Base-by-base conservation (phyloP, 2,797 vertebrate species). In the Silurus lanzhouensis region DNA sequence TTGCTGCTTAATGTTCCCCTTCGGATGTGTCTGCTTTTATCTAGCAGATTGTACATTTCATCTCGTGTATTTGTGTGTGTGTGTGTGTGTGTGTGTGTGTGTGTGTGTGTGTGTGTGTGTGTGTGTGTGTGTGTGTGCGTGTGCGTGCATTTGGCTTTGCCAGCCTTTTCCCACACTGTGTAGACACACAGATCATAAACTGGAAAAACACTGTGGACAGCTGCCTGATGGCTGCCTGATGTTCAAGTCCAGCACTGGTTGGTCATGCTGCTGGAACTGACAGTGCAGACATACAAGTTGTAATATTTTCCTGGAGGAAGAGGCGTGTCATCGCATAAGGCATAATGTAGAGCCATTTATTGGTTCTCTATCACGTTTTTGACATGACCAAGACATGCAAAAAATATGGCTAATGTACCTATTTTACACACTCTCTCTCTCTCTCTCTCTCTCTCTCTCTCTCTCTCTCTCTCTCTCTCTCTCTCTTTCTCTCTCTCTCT, bases 181-280 rank as follows among this genome's bases (percentile, higher is more conserved):
- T 57, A 70, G 52, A 75, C 20, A 85, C 70, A 85, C 80, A 87
- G 82, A 77, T 77, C 83, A 86, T 86, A 84, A 86, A 81, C 14
- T 84, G 67, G 77, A 87, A 72, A 83, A 77, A 82, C 82, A 86
- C n/a, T 52, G 57, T 67, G 76, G 61, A 84, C 87, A 90, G 81
- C 89, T 88, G 86, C 52, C 61, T 57, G 55, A 77, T 38, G 60
- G 81, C 89, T 88, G 86, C 52, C 61, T 57, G 55, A 77, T 38
- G 60, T 81, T 86, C 58, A 74, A 31, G 46, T 58, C 31, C 38
- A 80, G 84, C 15, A 75, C 31, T 46, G 52, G 55, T 44, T 84
- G 38, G 57, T 31, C 66, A 72, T 66, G 77, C 84, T 80, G 63
- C 67, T 68, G 70, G 17, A 52, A 72, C 44, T 44, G 85, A 72